Evolutionary conservation across 2,113 vertebrate species (phyloP).

Genomic region (Lampris megalopsis): DNA sequence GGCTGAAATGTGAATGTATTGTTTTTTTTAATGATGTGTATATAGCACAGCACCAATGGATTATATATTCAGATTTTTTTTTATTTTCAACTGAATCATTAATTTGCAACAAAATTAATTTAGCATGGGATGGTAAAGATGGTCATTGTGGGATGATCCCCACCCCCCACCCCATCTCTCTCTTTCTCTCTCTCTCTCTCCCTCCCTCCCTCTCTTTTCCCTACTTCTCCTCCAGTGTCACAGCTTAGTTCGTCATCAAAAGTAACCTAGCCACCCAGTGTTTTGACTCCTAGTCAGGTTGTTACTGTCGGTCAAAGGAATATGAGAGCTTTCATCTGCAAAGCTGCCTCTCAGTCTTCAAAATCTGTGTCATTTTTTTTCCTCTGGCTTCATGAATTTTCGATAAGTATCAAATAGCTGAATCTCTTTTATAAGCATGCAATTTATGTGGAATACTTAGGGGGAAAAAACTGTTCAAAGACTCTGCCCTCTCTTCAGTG

Average conservation of each 20-base stretch:
- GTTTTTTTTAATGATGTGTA: slow-evolving; percentile 16
- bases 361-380: background rate
- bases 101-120: background rate
- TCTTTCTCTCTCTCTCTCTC: background rate
- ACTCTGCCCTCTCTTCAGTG: too few relatives aligned
- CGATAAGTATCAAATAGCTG: background rate
- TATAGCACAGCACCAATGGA: slow-evolving; percentile 1
- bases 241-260: slow-evolving; percentile 15
- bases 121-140: too few relatives aligned
- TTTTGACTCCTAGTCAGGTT: slow-evolving; percentile 14
- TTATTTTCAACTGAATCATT: background rate
- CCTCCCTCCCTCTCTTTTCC: background rate
- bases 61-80: slow-evolving; percentile 1
- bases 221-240: background rate
- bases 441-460: background rate
- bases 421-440: background rate
- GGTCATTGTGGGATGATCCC: too few relatives aligned
- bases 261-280: slow-evolving; percentile 3
- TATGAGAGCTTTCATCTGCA: slow-evolving; percentile 12
- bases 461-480: background rate
- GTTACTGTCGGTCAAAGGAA: slow-evolving; percentile 17
- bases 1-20: background rate
- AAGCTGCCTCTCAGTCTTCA: slow-evolving; percentile 5
- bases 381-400: too few relatives aligned
- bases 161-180: too few relatives aligned